phyloP scores from a whole-genome alignment of 2,113 vertebrate species.

The Gorilla gorilla region DNA sequence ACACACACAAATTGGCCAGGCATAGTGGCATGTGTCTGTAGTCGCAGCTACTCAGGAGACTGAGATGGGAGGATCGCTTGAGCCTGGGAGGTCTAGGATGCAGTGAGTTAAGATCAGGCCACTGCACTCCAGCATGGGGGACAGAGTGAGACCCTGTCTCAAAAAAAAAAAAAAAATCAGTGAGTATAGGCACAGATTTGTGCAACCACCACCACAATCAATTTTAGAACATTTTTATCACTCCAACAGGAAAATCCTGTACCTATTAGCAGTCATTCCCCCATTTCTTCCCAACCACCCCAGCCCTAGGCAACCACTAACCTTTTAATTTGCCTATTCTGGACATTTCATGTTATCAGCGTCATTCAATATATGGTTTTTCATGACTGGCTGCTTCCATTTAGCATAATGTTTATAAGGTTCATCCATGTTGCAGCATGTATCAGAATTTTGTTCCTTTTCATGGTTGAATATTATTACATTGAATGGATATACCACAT shows the following conservation, averaged over 20 bases:
- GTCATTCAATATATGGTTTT: neutral
- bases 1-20: no score
- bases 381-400: conserved; percentile 19
- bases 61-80: no score
- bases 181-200: neutral
- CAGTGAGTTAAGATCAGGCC: neutral
- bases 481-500: neutral
- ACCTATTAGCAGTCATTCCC: neutral
- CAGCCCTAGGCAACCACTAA: neutral
- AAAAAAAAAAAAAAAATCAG: neutral
- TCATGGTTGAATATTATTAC: neutral
- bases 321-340: neutral
- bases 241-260: neutral
- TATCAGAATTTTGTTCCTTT: neutral
- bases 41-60: no score
- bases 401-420: conserved; percentile 15
- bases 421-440: neutral
- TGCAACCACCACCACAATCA: neutral
- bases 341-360: neutral
- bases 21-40: no score
- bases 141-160: neutral
- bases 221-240: neutral
- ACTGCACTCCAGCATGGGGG: neutral
- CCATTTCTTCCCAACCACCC: neutral
- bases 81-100: neutral